Evolutionary conservation across 2,113 vertebrate genomes (phyloP).

Genomic region (Brevimyrus niger): DNA sequence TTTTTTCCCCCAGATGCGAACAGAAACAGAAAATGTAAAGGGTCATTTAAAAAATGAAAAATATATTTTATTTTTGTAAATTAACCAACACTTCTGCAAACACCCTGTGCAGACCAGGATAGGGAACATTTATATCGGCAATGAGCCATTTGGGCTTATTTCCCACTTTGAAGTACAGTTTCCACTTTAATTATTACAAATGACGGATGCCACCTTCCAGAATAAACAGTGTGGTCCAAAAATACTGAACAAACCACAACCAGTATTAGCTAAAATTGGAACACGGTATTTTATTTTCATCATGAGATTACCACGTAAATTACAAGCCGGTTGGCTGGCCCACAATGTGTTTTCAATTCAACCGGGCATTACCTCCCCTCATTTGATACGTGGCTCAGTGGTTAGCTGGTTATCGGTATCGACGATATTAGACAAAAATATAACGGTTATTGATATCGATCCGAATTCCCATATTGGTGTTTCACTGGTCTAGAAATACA

Average conservation of each 20-base stretch:
- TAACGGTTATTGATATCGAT: background rate
- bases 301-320: background rate
- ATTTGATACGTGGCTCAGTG: background rate
- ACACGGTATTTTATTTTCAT: background rate
- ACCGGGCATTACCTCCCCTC: background rate
- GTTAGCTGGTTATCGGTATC: background rate
- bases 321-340: no score
- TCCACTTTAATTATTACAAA: background rate
- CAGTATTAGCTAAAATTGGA: background rate
- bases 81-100: background rate
- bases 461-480: background rate
- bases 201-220: background rate
- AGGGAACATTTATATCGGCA: background rate
- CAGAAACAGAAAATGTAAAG: background rate
- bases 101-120: background rate
- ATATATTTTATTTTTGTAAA: background rate
- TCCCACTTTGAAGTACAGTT: background rate
- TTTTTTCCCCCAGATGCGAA: background rate
- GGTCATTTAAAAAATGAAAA: background rate
- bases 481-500: background rate
- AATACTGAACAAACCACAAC: background rate
- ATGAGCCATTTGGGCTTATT: background rate
- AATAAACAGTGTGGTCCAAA: background rate
- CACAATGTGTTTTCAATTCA: no score
- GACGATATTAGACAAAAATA: background rate